These are phyloP conservation scores for Poeciliopsis occidentalis DNA, from an alignment of 2,113 vertebrate species.

Conservation along the genomic window DNA sequence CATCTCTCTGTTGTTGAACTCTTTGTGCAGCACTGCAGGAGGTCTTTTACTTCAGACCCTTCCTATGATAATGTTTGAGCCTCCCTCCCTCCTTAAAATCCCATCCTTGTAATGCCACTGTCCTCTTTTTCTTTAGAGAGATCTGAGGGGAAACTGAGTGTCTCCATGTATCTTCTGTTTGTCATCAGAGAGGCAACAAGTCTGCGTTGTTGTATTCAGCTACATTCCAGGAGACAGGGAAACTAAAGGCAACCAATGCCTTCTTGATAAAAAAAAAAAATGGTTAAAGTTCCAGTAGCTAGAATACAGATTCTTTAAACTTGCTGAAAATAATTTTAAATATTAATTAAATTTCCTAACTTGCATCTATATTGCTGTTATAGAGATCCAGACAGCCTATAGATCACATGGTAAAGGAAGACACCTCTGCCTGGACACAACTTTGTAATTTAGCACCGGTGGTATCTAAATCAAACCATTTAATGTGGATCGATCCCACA, in stretches of 20 bases:
- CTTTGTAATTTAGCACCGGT: slow-evolving; percentile 10
- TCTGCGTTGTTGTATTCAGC: slow-evolving; percentile 16
- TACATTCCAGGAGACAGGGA: slow-evolving; percentile 1
- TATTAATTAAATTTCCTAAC: background rate
- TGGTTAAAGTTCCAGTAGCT: background rate
- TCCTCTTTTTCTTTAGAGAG: slow-evolving; percentile 35
- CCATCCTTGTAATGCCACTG: slow-evolving; percentile 48
- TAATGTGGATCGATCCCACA: slow-evolving; percentile 17
- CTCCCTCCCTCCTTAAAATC: slow-evolving; percentile 52
- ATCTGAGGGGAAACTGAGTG: slow-evolving; percentile 21
- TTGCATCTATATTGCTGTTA: background rate
- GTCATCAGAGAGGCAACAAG: slow-evolving; percentile 35
- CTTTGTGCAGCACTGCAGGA: slow-evolving; percentile 70
- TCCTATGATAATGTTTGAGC: slow-evolving; percentile 62
- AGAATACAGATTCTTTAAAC: too few relatives aligned
- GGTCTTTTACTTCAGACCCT: slow-evolving; percentile 68
- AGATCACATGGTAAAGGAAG: background rate
- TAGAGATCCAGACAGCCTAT: background rate
- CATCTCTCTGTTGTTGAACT: slow-evolving; percentile 69
- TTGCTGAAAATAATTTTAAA: background rate
- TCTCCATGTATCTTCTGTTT: slow-evolving; percentile 39
- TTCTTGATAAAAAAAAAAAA: background rate
- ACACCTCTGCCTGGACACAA: background rate
- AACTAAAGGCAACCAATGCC: background rate
- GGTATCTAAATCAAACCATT: slow-evolving; percentile 33